Evolutionary conservation across 2,797 vertebrate genomes (phyloP), one percentile per base, ranked within the genome.

Genomic region (Cetoscarus ocellatus): DNA sequence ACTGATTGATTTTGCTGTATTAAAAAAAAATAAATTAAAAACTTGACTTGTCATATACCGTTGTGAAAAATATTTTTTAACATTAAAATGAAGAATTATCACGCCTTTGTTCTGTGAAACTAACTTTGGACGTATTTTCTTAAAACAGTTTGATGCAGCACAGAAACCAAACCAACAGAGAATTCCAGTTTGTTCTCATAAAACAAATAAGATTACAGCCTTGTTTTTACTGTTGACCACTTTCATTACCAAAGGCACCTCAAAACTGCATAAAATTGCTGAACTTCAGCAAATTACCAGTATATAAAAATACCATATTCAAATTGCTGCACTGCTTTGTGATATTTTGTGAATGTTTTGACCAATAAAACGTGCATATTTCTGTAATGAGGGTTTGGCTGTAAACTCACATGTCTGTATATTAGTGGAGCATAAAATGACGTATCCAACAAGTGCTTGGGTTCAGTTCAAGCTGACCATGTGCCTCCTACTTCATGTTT

Each of bases 371-470:
- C 34, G 47, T 47, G 63, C 11, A 11, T 12, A 35, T 10, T 54
- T 57, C 17, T 56, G n/a, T 45, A 35, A 49, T 1, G 11, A 19
- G 45, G 13, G 47, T 63, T 45, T 69, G 63, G 35, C 47, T 44
- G n/a, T n/a, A n/a, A 50, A 2, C 42, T 43, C 8, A 18, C 17
- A 39, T 10, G 18, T 11, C 34, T 44, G 17, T 43, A 13, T 45
- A 51, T n/a, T n/a, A 43, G 27, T 15, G 55, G 1, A 38, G 55
- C 27, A 48, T 77, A 62, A 57, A 52, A 67, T 61, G 64, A 73
- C 35, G 73, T 53, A 79, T 67, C 63, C 44, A 44, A 56, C 50
- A 76, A 52, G 40, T 17, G 13, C 45, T 53, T 64, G 61, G 66
- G 54, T 69, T 71, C 35, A 53, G 17, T 3, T 66, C 39, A 58